phyloP scores from a whole-genome alignment of 1,140 invertebrate species.

The Octopus sinensis region DNA sequence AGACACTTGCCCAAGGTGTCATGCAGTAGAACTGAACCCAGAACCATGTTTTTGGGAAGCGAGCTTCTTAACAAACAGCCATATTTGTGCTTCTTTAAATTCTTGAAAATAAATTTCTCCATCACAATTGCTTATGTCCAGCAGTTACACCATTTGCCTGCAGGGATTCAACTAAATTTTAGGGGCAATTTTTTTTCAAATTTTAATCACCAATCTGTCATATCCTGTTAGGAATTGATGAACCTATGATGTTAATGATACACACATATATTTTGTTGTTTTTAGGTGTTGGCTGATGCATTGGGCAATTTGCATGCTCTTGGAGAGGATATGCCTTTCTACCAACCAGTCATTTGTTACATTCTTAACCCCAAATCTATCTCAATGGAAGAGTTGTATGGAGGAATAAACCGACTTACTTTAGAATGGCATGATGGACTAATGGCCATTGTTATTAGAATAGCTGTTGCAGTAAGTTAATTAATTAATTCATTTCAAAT shows the following conservation, averaged over 20 bases:
- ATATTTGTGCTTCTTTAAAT: no score
- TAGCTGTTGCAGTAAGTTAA: constrained; percentile 11
- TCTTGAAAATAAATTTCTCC: no score
- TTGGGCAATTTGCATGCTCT: constrained; percentile 31
- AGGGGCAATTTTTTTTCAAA: no score
- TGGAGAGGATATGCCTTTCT: constrained; percentile 40
- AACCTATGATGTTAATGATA: background rate
- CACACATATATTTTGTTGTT: background rate
- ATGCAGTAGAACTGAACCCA: no score
- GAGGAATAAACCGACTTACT: constrained; percentile 76
- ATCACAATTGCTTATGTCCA: no score
- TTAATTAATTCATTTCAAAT: no score
- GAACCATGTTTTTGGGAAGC: no score
- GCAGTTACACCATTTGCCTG: no score
- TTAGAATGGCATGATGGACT: constrained; percentile 79
- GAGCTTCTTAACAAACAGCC: no score
- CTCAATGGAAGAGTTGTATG: constrained; percentile 76
- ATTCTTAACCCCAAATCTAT: constrained; percentile 80
- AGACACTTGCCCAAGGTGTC: no score
- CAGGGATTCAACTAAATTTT: no score
- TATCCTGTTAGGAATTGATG: background rate
- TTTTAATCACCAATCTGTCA: no score
- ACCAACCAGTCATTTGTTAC: constrained; percentile 61
- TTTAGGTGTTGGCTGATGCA: background rate
- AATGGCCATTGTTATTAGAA: constrained; percentile 48